These are phyloP conservation scores for Sinocyclocheilus grahami DNA, from an alignment of 2,113 vertebrate species.

Conservation along the genomic window DNA sequence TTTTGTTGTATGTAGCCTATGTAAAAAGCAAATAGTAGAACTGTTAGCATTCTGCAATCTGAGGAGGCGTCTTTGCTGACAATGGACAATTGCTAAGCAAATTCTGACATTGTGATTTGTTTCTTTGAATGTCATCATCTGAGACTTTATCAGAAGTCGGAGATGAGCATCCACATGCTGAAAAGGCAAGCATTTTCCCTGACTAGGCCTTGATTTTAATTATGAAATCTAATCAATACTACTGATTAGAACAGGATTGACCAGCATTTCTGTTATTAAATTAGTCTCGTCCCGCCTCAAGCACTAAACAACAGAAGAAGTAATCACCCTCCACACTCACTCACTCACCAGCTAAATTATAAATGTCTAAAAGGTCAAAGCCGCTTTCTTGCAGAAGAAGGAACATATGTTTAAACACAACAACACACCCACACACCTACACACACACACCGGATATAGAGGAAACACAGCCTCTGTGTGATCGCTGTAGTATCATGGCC, in stretches of 20 bases:
- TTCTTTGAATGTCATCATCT: background rate
- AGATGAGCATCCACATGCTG: background rate
- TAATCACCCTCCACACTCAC: slow-evolving; percentile 6
- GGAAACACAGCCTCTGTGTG: slow-evolving; percentile 10
- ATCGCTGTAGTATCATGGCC: slow-evolving; percentile 40
- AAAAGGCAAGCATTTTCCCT: background rate
- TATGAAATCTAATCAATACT: slow-evolving; percentile 11
- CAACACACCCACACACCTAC: slow-evolving; percentile 29
- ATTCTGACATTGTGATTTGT: background rate
- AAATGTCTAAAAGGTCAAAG: background rate
- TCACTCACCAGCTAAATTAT: background rate
- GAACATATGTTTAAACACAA: slow-evolving; percentile 23
- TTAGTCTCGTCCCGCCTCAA: slow-evolving; percentile 30
- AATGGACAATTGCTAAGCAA: background rate
- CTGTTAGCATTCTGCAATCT: background rate
- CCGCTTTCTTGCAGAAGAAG: slow-evolving; percentile 3
- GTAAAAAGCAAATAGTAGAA: background rate
- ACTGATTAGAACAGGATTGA: slow-evolving; percentile 19
- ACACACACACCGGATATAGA: slow-evolving; percentile 9
- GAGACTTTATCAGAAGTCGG: no score
- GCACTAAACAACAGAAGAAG: slow-evolving; percentile 15
- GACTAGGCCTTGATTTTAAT: slow-evolving; percentile 2
- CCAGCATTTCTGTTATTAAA: slow-evolving; percentile 38
- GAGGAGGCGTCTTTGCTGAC: background rate
- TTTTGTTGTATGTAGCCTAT: background rate